Conservation (phyloP, 2,113 vertebrate genomes). For the Numenius arquata region DNA sequence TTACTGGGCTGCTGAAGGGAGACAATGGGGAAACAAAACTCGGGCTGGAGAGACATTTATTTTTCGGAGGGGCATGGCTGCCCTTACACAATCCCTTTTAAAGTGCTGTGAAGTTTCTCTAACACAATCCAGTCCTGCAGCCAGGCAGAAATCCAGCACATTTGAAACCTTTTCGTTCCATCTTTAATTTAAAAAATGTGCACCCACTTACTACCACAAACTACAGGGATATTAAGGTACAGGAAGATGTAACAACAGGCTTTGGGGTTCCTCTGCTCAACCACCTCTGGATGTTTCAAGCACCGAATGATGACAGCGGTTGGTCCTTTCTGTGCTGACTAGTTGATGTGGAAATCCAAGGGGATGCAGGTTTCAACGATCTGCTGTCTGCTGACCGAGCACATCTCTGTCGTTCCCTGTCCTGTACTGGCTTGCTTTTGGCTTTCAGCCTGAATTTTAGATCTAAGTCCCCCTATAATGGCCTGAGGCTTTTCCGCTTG, state of each 20-base stretch:
- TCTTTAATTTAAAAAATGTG: conserved; percentile 37
- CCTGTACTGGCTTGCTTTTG: neutral
- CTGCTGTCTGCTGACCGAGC: neutral
- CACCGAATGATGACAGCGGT: accelerated
- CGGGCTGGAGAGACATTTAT: neutral
- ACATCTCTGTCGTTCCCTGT: neutral
- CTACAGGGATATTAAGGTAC: neutral
- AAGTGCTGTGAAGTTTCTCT: conserved; percentile 25
- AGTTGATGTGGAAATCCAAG: neutral
- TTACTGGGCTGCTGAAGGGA: conserved; percentile 51
- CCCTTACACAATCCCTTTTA: conserved; percentile 52
- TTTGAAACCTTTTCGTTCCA: conserved; percentile 4
- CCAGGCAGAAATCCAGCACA: neutral
- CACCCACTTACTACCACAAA: neutral
- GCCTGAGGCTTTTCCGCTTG: accelerated
- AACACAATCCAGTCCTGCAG: conserved; percentile 38
- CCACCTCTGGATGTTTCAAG: neutral
- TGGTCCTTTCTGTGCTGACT: neutral
- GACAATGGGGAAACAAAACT: conserved; percentile 62
- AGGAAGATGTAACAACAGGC: neutral
- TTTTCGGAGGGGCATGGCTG: conserved; percentile 13
- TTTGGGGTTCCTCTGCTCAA: neutral
- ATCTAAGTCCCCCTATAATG: neutral
- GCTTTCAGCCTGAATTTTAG: neutral
- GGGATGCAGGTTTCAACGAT: neutral